Conservation (phyloP, 2,113 vertebrate genomes). For the Lathamus discolor region DNA sequence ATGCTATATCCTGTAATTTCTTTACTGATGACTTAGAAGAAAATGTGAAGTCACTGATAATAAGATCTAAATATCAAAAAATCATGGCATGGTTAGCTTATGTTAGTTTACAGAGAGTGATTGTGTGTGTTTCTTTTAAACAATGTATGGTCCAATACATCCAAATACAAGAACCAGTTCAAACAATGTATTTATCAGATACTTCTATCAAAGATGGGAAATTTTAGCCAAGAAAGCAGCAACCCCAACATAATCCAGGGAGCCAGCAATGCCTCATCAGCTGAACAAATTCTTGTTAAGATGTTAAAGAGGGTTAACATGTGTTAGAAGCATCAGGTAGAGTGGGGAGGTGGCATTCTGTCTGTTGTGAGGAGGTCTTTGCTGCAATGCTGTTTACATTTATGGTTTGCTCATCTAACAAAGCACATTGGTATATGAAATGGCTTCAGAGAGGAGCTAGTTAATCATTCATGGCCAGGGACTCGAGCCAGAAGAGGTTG, state of each 20-base stretch:
- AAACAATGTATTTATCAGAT: background rate
- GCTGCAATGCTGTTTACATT: background rate
- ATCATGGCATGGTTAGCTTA: background rate
- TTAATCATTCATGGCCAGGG: background rate
- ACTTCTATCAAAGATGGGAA: background rate
- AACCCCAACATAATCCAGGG: background rate
- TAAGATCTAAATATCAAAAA: background rate
- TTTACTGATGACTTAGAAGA: background rate
- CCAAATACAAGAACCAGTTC: background rate
- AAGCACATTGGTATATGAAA: background rate
- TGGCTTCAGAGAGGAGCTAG: background rate
- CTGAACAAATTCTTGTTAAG: background rate
- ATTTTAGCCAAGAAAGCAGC: background rate
- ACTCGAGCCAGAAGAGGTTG: background rate
- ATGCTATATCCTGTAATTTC: background rate
- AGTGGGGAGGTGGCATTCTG: background rate
- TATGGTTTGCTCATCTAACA: background rate
- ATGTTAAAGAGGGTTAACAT: background rate
- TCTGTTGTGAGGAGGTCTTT: background rate
- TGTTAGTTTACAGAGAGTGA: background rate
- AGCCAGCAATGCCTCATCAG: background rate
- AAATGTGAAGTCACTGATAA: background rate
- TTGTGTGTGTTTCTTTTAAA: background rate
- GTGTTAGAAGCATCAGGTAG: background rate
- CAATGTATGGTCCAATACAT: fast-evolving